Percentiles rank a stretch among this genome's conserved stretches.
Evolutionary conservation across 2,797 vertebrate species (phyloP).

Genomic region (Typhlichthys subterraneus): DNA sequence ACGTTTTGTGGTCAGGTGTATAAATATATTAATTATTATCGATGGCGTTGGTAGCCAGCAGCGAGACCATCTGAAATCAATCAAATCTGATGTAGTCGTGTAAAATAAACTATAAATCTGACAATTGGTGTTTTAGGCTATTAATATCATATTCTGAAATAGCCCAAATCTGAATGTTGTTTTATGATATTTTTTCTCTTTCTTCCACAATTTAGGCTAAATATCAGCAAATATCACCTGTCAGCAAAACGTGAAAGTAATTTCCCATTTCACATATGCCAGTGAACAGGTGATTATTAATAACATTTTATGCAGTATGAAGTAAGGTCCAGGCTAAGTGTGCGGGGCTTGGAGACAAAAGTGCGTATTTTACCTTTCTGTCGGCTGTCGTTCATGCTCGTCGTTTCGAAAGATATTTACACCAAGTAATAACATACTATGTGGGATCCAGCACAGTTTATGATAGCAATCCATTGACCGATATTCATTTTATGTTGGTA

Average conservation of each 20-base stretch:
- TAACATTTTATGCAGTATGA: too few relatives aligned
- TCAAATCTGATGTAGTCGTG: slow-evolving; percentile 3
- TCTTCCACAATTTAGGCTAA: too few relatives aligned
- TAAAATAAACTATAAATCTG: slow-evolving; percentile 7
- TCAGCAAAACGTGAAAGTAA: too few relatives aligned
- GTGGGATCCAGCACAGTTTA: slow-evolving; percentile 9
- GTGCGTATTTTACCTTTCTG: neutral
- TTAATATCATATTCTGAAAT: too few relatives aligned
- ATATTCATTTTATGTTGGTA: neutral
- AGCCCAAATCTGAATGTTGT: slow-evolving; percentile 12
- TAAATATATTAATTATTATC: neutral
- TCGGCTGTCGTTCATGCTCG: too few relatives aligned
- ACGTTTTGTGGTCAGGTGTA: neutral
- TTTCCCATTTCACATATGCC: too few relatives aligned
- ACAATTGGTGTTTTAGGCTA: too few relatives aligned
- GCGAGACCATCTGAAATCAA: slow-evolving; percentile 3
- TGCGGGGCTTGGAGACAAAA: neutral
- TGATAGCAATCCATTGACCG: slow-evolving; percentile 37
- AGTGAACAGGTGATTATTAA: too few relatives aligned
- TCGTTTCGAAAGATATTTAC: neutral
- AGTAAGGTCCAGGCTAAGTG: too few relatives aligned
- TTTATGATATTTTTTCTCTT: slow-evolving; percentile 1
- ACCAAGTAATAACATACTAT: slow-evolving; percentile 22
- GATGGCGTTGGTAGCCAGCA: neutral
- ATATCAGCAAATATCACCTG: too few relatives aligned